Percentiles rank a stretch among this genome's conserved stretches.
Conservation (phyloP, 1,140 invertebrate species). For the Drosophila ohnishii region DNA sequence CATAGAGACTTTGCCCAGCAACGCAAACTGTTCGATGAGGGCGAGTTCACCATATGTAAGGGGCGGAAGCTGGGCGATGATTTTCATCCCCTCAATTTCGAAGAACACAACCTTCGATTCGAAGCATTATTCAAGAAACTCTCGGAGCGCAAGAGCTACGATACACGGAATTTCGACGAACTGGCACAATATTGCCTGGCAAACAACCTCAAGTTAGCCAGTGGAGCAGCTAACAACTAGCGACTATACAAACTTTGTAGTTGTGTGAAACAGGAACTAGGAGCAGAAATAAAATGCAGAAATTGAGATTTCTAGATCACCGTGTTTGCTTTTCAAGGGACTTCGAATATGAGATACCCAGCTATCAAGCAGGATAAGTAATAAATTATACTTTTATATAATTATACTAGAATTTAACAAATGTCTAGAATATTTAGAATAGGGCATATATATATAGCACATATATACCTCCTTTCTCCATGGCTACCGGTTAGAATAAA, state of each 20-base stretch:
- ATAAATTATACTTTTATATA: background rate
- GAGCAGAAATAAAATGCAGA: constrained; percentile 10
- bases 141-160: background rate
- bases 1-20: background rate
- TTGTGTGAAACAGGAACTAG: background rate
- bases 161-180: background rate
- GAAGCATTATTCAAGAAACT: background rate
- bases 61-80: constrained; percentile 21
- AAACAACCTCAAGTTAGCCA: background rate
- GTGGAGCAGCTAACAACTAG: background rate
- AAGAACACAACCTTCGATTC: background rate
- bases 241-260: background rate
- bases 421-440: background rate
- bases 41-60: constrained; percentile 39
- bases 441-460: background rate
- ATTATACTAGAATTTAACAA: background rate
- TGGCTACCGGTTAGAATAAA: constrained; percentile 58
- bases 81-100: background rate
- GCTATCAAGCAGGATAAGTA: background rate
- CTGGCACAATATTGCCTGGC: background rate
- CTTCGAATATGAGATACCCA: background rate
- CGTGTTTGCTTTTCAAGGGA: background rate
- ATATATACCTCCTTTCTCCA: constrained; percentile 6
- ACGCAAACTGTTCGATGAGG: constrained; percentile 29
- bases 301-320: background rate